Evolutionary conservation across 2,113 vertebrate species (phyloP), one percentile per base, ranked within the genome.

Genomic region (Calonectris borealis): DNA sequence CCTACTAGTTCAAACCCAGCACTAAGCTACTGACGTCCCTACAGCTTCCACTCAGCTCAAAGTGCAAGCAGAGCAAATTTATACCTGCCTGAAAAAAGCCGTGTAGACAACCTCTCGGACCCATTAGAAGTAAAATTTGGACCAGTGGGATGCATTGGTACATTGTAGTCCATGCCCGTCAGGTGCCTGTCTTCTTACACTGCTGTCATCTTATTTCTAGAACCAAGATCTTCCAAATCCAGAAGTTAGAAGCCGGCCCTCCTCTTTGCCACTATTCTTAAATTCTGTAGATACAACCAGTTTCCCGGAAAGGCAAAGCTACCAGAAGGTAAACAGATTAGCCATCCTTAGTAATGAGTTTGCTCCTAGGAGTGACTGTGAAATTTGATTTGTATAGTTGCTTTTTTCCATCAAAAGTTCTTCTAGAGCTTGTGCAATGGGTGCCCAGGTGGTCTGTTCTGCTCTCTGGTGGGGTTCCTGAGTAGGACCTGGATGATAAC

Each of bases 231-330:
- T 76, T 93, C 29, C 54, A 72, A 68, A 80, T n/a, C 46, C 57
- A 55, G 86, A 68, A 86, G 29, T 57, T 44, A 96, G 88, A 96
- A 49, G n/a, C 66, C 76, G 96, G 1, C 79, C 94, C 24, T 91
- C 71, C 71, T 97, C 96, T 87, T 86, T 91, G 49, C 97, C 97
- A 9, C 40, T 90, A 0, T 38, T 11, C 13, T 55, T 69, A 4
- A 83, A 52, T 91, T 69, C 91, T 42, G 0, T 4, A 70, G 58
- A 26, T 66, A 14, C 2, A 8, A 20, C 11, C 52, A 65, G 13
- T 61, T 36, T 44, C 44, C 10, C 1, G 0, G 73, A 89, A n/a
- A 54, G 52, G 27, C 66, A 82, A 44, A 71, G 29, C 40, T 54
- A 31, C 58, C 57, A 62, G 57, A 64, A 92, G 93, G 91, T 96